Percentiles rank a stretch among this genome's conserved stretches.
These are phyloP conservation scores for Poecilia latipinna DNA, from an alignment of 2,113 vertebrate species.

Conservation along the genomic window DNA sequence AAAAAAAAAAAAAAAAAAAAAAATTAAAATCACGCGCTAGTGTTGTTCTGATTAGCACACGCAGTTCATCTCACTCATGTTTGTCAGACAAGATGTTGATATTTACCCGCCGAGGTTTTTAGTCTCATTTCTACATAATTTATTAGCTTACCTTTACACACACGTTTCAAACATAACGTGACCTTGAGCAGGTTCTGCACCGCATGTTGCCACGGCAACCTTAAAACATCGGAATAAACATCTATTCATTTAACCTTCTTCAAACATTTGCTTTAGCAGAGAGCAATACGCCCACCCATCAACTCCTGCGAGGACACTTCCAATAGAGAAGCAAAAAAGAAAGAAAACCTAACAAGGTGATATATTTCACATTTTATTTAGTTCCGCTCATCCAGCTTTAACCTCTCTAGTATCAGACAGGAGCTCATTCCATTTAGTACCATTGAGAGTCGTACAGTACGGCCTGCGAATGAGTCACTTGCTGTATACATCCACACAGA, in stretches of 20 bases:
- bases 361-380: conserved; percentile 81
- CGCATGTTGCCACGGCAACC: neutral
- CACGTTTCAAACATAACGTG: neutral
- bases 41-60: neutral
- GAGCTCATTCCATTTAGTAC: conserved; percentile 45
- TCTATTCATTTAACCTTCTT: neutral
- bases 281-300: neutral
- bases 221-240: neutral
- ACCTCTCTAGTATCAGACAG: conserved; percentile 47
- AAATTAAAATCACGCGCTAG: too few species aligned
- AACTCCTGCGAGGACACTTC: neutral
- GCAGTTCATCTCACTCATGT: neutral
- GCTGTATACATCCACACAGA: conserved; percentile 26
- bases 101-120: neutral
- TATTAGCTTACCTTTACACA: neutral
- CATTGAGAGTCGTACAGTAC: conserved; percentile 51
- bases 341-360: conserved; percentile 7
- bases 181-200: neutral
- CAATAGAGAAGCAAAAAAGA: conserved; percentile 11
- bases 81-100: neutral
- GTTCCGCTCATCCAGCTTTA: conserved; percentile 61
- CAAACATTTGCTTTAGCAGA: neutral
- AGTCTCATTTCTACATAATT: neutral
- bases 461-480: conserved; percentile 50
- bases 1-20: too few species aligned